Percentiles rank a stretch among this genome's conserved stretches.
These are phyloP conservation scores for Pangasianodon gigas DNA, from an alignment of 2,113 vertebrate species.

Conservation along the genomic window DNA sequence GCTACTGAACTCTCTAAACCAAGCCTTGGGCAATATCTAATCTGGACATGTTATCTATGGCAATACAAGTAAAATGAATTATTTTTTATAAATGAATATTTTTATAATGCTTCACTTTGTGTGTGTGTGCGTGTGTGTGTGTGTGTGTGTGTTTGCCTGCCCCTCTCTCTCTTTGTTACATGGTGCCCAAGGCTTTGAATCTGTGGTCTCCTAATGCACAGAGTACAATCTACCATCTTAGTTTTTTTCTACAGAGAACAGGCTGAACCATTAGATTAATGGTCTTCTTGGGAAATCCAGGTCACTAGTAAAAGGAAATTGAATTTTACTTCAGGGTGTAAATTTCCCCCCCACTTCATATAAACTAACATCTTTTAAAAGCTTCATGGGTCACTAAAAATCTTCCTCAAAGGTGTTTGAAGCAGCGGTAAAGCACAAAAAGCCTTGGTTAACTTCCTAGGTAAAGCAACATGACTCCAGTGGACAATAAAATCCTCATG, in stretches of 20 bases:
- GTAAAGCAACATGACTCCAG: background rate
- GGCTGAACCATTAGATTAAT: slow-evolving; percentile 29
- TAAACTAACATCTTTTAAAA: slow-evolving; percentile 6
- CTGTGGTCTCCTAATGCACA: slow-evolving; percentile 22
- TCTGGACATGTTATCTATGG: background rate
- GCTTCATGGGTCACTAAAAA: slow-evolving; percentile 1
- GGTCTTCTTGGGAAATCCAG: slow-evolving; percentile 16
- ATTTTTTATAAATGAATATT: background rate
- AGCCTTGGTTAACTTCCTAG: background rate
- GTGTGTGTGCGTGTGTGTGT: background rate
- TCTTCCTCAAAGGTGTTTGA: background rate
- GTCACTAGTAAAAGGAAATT: slow-evolving; percentile 25
- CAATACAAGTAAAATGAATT: background rate
- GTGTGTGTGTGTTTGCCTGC: background rate
- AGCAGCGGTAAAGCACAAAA: slow-evolving; percentile 1
- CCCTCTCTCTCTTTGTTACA: background rate
- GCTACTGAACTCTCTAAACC: background rate
- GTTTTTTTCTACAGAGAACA: slow-evolving; percentile 12
- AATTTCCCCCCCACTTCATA: background rate
- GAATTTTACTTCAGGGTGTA: slow-evolving; percentile 36
- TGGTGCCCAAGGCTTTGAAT: slow-evolving; percentile 20
- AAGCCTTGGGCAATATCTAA: background rate
- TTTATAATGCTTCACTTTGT: background rate
- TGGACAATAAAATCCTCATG: background rate
- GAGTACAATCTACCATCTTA: background rate